These are phyloP conservation scores for Galendromus occidentalis DNA, from an alignment of 1,140 invertebrate genomes.

Conservation along the genomic window DNA sequence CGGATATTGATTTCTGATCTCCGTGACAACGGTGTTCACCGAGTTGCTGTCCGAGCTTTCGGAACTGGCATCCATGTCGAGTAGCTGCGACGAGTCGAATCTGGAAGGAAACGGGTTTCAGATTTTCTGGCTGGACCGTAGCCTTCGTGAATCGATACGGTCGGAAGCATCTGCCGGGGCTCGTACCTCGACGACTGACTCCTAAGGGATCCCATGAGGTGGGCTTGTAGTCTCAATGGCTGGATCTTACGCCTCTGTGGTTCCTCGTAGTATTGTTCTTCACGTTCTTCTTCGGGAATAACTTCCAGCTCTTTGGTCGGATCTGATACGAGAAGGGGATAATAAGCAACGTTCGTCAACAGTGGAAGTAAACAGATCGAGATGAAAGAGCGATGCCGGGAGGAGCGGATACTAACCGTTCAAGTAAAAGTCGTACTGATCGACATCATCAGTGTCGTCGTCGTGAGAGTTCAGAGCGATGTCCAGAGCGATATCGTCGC, in stretches of 20 bases:
- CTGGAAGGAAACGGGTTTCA: background rate
- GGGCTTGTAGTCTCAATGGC: background rate
- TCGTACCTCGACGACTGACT: background rate
- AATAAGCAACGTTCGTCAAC: background rate
- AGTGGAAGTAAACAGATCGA: too few relatives aligned
- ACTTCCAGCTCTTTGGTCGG: conserved; percentile 19
- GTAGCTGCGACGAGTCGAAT: background rate
- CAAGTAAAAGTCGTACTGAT: background rate
- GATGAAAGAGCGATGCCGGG: too few relatives aligned
- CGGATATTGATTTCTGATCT: background rate
- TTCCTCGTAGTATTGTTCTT: conserved; percentile 18
- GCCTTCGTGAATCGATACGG: too few relatives aligned
- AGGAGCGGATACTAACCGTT: background rate
- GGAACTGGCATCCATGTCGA: background rate
- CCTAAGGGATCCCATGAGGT: background rate
- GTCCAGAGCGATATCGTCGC: background rate
- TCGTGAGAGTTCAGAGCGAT: background rate
- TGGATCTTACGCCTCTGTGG: background rate
- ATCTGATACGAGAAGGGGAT: background rate
- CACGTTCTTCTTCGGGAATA: conserved; percentile 20
- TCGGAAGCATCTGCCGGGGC: too few relatives aligned
- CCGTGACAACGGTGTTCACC: background rate
- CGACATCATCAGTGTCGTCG: background rate
- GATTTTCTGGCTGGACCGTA: too few relatives aligned
- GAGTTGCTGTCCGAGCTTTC: background rate